These are phyloP conservation scores for Cataglyphis altisquamis DNA, from an alignment of 2,888 invertebrate genomes.

Conservation along the genomic window DNA sequence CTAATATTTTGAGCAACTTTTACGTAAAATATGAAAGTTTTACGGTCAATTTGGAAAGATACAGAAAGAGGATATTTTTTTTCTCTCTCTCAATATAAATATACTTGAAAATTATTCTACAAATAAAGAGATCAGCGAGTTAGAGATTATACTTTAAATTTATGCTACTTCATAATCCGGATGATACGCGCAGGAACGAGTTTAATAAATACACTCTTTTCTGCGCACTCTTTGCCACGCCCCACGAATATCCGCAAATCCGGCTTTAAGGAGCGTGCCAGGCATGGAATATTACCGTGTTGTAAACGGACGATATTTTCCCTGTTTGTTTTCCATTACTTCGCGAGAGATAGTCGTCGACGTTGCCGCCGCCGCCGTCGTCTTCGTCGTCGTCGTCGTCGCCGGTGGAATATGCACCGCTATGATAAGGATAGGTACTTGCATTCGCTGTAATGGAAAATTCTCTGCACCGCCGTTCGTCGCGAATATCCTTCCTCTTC, in stretches of 20 bases:
- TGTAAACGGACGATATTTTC: constrained; percentile 72
- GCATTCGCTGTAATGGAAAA: constrained; percentile 78
- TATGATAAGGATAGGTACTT: constrained; percentile 76
- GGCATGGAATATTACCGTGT: constrained; percentile 57
- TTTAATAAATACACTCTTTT: constrained; percentile 2
- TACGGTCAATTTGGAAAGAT: not conserved
- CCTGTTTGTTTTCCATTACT: constrained; percentile 77
- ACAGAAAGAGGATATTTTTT: not conserved
- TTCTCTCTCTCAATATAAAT: not conserved
- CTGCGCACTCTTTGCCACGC: constrained; percentile 19
- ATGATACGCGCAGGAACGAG: not conserved
- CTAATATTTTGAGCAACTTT: not conserved
- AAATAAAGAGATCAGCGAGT: too few relatives aligned
- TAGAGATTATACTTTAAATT: not conserved
- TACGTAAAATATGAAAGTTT: not conserved
- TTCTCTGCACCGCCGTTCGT: constrained; percentile 59
- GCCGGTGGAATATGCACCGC: constrained; percentile 71
- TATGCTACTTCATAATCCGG: not conserved
- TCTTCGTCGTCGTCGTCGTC: constrained; percentile 48
- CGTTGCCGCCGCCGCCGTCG: not conserved
- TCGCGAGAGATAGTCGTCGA: constrained; percentile 60
- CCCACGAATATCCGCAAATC: constrained; percentile 45
- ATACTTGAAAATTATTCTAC: not conserved
- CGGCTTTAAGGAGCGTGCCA: constrained; percentile 43
- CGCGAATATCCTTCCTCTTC: constrained; percentile 40